Base-by-base conservation (phyloP, 2,113 vertebrate genomes). In the Notiomystis cincta region DNA sequence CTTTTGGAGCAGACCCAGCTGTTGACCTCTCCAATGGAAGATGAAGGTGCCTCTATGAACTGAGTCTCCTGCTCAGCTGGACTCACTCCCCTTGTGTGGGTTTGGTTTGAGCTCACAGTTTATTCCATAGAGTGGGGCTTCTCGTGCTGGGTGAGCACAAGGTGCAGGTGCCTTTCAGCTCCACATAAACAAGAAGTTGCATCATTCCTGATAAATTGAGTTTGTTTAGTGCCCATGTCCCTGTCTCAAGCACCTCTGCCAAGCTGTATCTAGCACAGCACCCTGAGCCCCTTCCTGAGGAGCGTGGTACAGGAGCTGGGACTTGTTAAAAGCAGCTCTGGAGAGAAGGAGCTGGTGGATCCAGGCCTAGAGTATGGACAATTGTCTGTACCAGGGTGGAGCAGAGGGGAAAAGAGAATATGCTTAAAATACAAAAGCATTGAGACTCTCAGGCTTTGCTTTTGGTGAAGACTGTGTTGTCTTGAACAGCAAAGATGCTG, bases 1-100 rank as follows among this genome's bases (percentile, higher is more conserved):
- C 60, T 85, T 81, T 65, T 93, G 91, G 73, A 96, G 57, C 35
- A 65, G 73, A 79, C 21, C 31, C 70, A 79, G 38, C 33, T 81
- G 70, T 54, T 91, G 81, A 61, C 14, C n/a, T 89, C 51, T 72
- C 20, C 64, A 51, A 1, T 47, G 47, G 37, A 79, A 82, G 40
- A 31, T 38, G 61, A 66, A 91, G 48, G 44, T 71, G 24, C 4
- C 37, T 85, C 28, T 45, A 1, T 45, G 31, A 23, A 25, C 33
- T 72, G 82, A 90, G 42, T 31, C 13, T 80, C 37, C 51, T 69
- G 38, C 53, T 76, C n/a, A 61, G 37, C 44, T 91, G 70, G 40
- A 28, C 15, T 82, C 4, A 1, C 40, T 17, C 4, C 11, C 47
- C 27, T 40, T 57, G 17, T 37, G 40, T 44, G 58, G 15, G 8